Evolutionary conservation across 2,113 vertebrate species (phyloP), one percentile per base, ranked within the genome.

Genomic region (Oceanites oceanicus): DNA sequence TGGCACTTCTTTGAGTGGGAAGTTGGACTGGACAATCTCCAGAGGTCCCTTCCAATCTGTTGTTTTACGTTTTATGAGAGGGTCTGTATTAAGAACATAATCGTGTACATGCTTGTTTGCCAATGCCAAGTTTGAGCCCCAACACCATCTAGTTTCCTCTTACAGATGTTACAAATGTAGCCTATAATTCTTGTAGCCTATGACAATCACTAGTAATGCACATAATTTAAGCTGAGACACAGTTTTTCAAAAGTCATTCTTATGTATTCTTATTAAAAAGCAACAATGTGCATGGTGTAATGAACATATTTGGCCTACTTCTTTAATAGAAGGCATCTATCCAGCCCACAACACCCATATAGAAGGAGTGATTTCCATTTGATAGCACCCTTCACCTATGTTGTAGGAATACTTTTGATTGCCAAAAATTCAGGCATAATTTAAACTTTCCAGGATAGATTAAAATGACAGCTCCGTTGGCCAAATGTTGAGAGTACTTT

Each of bases 41-140:
- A 3, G 23, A 63, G 10, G 4, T 38, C 11, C 2, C 23, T 66
- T 73, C 47, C 8, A 14, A 40, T 22, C 40, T 34, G 8, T 27
- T 77, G 8, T 2, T 79, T 70, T 55, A 29, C 14, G 3, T 49
- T 47, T 26, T n/a, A 49, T 29, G 49, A 88, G 13, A 45, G 4
- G 6, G 2, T 66, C 16, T 62, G 2, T 63, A 15, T 53, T 49
- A 58, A 62, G 23, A 58, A 11, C 26, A 5, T 23, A 72, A 72
- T 7, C 1, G 0, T 15, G 13, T 18, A 30, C 5, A 9, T 2
- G 1, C 1, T n/a, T 59, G 4, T 21, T 86, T 73, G 8, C 9
- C 22, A 53, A 5, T 32, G 14, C 4, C 10, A 67, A 50, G 9
- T 67, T 30, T 59, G 21, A 86, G 17, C 11, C 5, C 2, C 4